Conservation (phyloP, 2,888 invertebrate species). For the Phytoseiulus persimilis region DNA sequence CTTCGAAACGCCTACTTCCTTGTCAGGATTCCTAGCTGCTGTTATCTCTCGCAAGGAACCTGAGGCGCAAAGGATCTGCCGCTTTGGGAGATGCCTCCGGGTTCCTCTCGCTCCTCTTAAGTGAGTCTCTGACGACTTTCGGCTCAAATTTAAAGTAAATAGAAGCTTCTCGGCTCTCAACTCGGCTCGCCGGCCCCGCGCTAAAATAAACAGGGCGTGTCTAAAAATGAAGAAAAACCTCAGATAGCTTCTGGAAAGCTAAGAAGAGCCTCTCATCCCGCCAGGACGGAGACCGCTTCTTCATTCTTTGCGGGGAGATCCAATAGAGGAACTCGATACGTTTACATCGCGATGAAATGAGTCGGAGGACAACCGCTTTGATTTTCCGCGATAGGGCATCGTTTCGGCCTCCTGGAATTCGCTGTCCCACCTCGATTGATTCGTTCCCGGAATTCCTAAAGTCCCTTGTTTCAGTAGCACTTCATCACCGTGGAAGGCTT, state of each 20-base stretch:
- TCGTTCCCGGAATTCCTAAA: too few species aligned
- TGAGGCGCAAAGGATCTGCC: neutral
- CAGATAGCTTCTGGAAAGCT: neutral
- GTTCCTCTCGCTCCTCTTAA: neutral
- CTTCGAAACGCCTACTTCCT: neutral
- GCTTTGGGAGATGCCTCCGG: neutral
- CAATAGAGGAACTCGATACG: neutral
- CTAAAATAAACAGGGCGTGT: neutral
- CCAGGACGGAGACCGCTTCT: neutral
- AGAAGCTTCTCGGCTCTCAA: neutral
- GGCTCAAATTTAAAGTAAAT: conserved; percentile 5
- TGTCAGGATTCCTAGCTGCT: neutral
- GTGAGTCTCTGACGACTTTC: neutral
- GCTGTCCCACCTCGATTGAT: too few species aligned
- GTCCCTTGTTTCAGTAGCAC: too few species aligned
- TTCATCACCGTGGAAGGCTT: too few species aligned
- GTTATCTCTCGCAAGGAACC: neutral
- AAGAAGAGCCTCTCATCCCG: neutral
- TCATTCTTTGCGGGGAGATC: neutral
- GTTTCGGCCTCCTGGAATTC: too few species aligned
- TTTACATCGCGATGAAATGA: too few species aligned
- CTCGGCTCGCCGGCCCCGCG: neutral
- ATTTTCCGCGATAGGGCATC: neutral
- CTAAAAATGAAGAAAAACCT: neutral
- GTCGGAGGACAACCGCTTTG: neutral